phyloP scores from a whole-genome alignment of 2,888 invertebrate species.

The Steinernema scapterisci region DNA sequence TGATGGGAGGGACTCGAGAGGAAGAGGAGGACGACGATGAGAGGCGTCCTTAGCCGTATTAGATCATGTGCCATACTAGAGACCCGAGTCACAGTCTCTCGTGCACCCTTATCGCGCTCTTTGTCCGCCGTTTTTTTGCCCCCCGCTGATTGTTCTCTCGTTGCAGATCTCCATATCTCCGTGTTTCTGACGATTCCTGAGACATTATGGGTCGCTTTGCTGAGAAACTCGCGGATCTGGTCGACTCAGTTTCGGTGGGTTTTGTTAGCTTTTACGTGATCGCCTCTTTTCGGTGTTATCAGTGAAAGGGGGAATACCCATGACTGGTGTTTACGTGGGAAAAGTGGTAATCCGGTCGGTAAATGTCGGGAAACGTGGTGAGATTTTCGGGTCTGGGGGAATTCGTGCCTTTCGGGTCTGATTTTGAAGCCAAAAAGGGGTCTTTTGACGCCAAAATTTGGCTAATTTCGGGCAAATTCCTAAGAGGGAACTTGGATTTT shows the following conservation, averaged over 20 bases:
- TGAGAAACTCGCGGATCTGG: slow-evolving; percentile 8
- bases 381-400: too few relatives aligned
- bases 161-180: slow-evolving; percentile 8
- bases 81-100: not conserved
- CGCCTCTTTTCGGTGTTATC: slow-evolving; percentile 16
- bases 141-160: not conserved
- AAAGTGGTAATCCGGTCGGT: not conserved
- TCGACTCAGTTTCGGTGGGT: slow-evolving; percentile 21
- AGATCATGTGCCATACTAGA: not conserved
- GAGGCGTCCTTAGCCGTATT: not conserved
- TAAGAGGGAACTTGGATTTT: too few relatives aligned
- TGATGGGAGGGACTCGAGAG: too few relatives aligned
- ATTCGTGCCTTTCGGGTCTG: too few relatives aligned
- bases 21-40: not conserved
- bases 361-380: too few relatives aligned
- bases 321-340: too few relatives aligned
- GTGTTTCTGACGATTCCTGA: not conserved
- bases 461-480: too few relatives aligned
- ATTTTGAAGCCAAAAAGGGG: too few relatives aligned
- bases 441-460: too few relatives aligned
- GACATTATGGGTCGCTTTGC: slow-evolving; percentile 4
- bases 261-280: not conserved
- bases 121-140: not conserved
- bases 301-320: not conserved
- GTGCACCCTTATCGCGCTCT: not conserved